These are phyloP conservation scores for Scaptomyza cyrtandrae DNA, from an alignment of 2,888 invertebrate species.

Conservation along the genomic window DNA sequence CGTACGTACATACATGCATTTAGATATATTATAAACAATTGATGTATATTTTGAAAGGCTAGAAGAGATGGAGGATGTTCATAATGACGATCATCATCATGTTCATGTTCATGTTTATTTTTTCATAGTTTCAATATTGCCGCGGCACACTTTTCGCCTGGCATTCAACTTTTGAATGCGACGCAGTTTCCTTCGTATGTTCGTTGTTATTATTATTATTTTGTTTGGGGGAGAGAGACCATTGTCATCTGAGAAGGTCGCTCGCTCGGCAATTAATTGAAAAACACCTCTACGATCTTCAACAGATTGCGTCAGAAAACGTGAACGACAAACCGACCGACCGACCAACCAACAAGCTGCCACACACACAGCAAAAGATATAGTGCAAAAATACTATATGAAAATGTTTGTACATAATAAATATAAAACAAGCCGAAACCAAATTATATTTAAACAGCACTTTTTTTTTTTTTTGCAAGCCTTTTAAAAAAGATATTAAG, in stretches of 20 bases:
- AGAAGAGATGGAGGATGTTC: constrained; percentile 18
- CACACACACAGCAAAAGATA: constrained; percentile 4
- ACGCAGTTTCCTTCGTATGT: constrained; percentile 54
- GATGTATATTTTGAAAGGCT: constrained; percentile 70
- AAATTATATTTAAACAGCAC: constrained; percentile 70
- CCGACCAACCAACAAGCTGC: no score
- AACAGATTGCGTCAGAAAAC: constrained; percentile 66
- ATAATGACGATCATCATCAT: constrained; percentile 12
- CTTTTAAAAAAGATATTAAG: constrained; percentile 67
- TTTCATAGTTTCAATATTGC: constrained; percentile 26
- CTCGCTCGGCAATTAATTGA: constrained; percentile 63
- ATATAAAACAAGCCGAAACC: constrained; percentile 30
- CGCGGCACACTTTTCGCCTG: constrained; percentile 59
- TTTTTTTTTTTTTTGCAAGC: constrained; percentile 61
- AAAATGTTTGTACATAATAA: constrained; percentile 6
- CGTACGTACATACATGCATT: constrained; percentile 8
- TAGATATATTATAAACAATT: constrained; percentile 66
- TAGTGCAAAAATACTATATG: constrained; percentile 4
- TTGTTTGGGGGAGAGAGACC: constrained; percentile 47
- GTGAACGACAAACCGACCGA: no score
- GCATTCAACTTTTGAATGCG: constrained; percentile 65
- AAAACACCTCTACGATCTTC: constrained; percentile 45
- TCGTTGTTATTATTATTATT: constrained; percentile 25
- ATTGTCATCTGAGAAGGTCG: constrained; percentile 74
- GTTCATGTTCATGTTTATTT: constrained; percentile 4